Conservation (phyloP, 2,797 vertebrate species). For the Eulemur albifrons region DNA sequence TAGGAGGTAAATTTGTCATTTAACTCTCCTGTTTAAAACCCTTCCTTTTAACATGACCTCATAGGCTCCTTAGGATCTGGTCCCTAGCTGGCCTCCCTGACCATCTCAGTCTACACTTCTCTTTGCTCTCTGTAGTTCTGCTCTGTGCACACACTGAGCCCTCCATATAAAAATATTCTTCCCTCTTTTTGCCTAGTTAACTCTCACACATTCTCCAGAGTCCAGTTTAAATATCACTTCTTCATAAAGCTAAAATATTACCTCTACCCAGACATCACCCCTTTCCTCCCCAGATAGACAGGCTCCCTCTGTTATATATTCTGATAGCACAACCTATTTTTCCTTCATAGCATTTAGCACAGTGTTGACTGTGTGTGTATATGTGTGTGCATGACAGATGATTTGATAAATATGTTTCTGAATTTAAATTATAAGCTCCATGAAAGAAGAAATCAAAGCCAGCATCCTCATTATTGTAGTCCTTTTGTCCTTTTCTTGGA, state of each 20-base stretch:
- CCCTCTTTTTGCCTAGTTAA: not conserved
- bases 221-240: not conserved
- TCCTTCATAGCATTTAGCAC: not conserved
- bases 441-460: not conserved
- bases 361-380: not conserved
- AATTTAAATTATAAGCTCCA: not conserved
- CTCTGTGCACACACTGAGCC: accelerated
- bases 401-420: not conserved
- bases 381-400: not conserved
- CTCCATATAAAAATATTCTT: not conserved
- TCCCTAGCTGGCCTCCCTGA: not conserved
- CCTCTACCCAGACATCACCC: not conserved
- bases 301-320: not conserved
- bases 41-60: not conserved
- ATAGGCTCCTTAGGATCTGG: not conserved
- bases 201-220: not conserved
- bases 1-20: not conserved
- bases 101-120: not conserved
- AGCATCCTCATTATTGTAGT: not conserved
- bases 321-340: not conserved
- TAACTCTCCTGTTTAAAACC: not conserved
- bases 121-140: not conserved
- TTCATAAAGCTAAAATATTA: not conserved
- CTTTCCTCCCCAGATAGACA: not conserved
- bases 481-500: not conserved